Base-by-base conservation (phyloP, 2,797 vertebrate species). In the Enteromius radiatus region DNA sequence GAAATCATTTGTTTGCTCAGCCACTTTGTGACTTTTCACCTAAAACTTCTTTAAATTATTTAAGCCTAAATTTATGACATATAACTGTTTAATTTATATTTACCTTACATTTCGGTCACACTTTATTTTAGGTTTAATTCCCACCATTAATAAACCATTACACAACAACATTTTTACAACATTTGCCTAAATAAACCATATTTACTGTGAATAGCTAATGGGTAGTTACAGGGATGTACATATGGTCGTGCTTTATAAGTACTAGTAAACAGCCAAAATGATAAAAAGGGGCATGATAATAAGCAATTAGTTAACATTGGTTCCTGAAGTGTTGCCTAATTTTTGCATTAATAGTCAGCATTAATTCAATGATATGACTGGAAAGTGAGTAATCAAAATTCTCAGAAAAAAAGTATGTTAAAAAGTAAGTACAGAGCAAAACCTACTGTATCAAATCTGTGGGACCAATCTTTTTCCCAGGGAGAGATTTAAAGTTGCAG, bases 1-100 rank as follows among this genome's bases (percentile, higher is more conserved):
- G 47, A 69, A 79, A 31, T 69, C n/a, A 43, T 68, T n/a, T 80
- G 23, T 70, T 45, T 69, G 56, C 28, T 41, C 31, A 59, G 21
- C n/a, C 41, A 59, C 8, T 41, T 59, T 38, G n/a, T 41, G 52
- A 59, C 19, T 33, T 52, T 75, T 38, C 19, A 52, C 47, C 19
- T 33, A 73, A 70, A 47, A 47, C 23, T 3, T 45, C 21, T n/a
- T n/a, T n/a, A n/a, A n/a, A n/a, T n/a, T n/a, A n/a, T n/a, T n/a
- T n/a, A n/a, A n/a, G n/a, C n/a, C n/a, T n/a, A n/a, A n/a, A n/a
- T n/a, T n/a, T n/a, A n/a, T n/a, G n/a, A 41, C 23, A 4, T 61
- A 28, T 17, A 43, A 23, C n/a, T 41, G 3, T 67, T 38, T 69
- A 9, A 2, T 70, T 70, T 70, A 5, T 21, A 12, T 69, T 26